A percentile compares a stretch with the other conserved stretches of the same genome.
Evolutionary conservation across 2,113 vertebrate species (phyloP).

Genomic region (Nyctereutes procyonoides): DNA sequence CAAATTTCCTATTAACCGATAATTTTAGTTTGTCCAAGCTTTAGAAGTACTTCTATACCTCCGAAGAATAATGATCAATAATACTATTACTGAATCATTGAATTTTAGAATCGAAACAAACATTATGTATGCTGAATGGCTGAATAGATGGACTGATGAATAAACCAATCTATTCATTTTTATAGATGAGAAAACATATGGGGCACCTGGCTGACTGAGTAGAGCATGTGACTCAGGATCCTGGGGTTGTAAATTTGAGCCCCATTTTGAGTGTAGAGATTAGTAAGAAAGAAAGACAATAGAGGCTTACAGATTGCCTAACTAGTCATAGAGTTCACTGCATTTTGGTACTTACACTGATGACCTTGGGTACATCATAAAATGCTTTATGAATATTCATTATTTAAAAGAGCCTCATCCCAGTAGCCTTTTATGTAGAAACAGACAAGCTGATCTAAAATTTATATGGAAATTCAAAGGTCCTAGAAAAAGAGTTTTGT

Average conservation of each 20-base stretch:
- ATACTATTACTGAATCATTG: background rate
- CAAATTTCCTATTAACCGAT: background rate
- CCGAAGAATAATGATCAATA: conserved; percentile 75
- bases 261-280: background rate
- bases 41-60: conserved; percentile 71
- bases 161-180: conserved; percentile 1
- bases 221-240: background rate
- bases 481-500: background rate
- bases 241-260: background rate
- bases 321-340: background rate
- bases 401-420: conserved; percentile 11
- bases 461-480: conserved; percentile 15
- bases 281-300: conserved; percentile 23
- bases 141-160: conserved; percentile 15
- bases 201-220: background rate
- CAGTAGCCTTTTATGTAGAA: conserved; percentile 18
- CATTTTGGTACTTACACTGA: background rate
- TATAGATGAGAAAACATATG: conserved; percentile 65
- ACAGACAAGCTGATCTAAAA: conserved; percentile 24
- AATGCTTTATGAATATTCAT: conserved; percentile 13
- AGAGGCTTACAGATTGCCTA: conserved; percentile 12
- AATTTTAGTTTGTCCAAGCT: conserved; percentile 3
- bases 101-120: conserved; percentile 33
- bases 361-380: background rate
- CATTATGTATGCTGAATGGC: background rate